These are phyloP conservation scores for Leuctra nigra DNA, from an alignment of 2,888 invertebrate species.

Conservation along the genomic window DNA sequence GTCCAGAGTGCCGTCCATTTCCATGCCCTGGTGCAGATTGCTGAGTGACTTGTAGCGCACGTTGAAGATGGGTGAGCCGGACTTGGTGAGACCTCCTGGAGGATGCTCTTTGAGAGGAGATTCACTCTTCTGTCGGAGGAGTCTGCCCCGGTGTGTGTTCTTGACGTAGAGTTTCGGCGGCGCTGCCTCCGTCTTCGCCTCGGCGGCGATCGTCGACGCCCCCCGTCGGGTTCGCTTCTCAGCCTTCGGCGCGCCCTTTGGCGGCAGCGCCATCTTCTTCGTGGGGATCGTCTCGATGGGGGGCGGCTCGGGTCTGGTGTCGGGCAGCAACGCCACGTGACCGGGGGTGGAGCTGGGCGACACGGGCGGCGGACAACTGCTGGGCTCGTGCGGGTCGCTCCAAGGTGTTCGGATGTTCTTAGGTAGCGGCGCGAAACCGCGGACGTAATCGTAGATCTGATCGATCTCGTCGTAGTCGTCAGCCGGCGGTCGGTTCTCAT, in stretches of 20 bases:
- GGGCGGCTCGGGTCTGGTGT: slow-evolving; percentile 78
- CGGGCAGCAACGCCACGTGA: slow-evolving; percentile 43
- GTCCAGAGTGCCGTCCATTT: slow-evolving; percentile 74
- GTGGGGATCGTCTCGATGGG: slow-evolving; percentile 88
- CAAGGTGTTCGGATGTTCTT: slow-evolving; percentile 67
- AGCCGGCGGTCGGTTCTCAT: slow-evolving; percentile 53
- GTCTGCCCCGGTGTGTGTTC: slow-evolving; percentile 56
- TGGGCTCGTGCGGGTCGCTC: slow-evolving; percentile 37
- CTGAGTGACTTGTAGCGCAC: slow-evolving; percentile 62
- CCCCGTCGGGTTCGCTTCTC: slow-evolving; percentile 67
- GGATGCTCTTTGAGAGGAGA: slow-evolving; percentile 64
- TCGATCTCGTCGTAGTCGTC: slow-evolving; percentile 94
- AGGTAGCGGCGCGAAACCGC: slow-evolving; percentile 86
- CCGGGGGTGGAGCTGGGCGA: slow-evolving; percentile 50
- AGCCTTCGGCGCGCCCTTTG: slow-evolving; percentile 40
- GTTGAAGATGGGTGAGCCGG: slow-evolving; percentile 69
- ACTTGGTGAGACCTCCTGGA: slow-evolving; percentile 54
- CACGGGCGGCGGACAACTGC: slow-evolving; percentile 41
- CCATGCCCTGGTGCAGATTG: slow-evolving; percentile 47
- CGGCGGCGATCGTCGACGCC: slow-evolving; percentile 33
- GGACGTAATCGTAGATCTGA: slow-evolving; percentile 92
- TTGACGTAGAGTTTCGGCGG: slow-evolving; percentile 62
- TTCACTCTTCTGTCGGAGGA: slow-evolving; percentile 63
- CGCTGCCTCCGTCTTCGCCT: background rate
- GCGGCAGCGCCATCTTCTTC: slow-evolving; percentile 51